Base-by-base conservation (phyloP, 2,113 vertebrate species). In the Protomyctophum bolini region DNA sequence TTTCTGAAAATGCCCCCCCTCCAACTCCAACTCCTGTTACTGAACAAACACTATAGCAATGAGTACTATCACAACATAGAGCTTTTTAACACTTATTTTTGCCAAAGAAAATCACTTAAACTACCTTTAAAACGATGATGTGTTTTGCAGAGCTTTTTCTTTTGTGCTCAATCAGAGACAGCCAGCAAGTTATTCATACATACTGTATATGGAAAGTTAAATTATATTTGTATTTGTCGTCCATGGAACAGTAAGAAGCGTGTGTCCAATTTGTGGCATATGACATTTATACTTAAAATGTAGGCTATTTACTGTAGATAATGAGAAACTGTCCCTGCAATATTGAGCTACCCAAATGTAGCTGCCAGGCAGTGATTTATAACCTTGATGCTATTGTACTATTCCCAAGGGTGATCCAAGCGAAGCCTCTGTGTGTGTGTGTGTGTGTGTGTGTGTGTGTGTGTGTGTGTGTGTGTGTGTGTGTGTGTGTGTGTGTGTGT, bases 331-430 rank as follows among this genome's bases (percentile, higher is more conserved):
- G 62, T 86, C 65, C 63, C 69, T 83, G 73, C 67, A 77, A 76
- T 63, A 87, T 74, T 82, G 72, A 7, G 52, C 45, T 61, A 58
- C 58, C 68, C 82, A 73, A 78, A 77, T 79, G 75, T 75, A 83
- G 73, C 78, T 76, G 80, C 8, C 33, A 74, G 83, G 75, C 72
- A 75, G 74, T 76, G 77, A 88, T 87, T 87, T 86, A 77, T 89
- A 83, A 83, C 76, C 78, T 84, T 85, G 82, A 83, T 68, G 41
- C 74, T 77, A 74, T 79, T 76, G 63, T 73, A 15, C 63, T 68
- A 80, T 81, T 79, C 81, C 84, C 77, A 77, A 63, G 21, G 21
- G 66, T 68, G 68, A 46, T 58, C 58, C 47, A 48, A 81, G 69
- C 72, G 4, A 63, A 4, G 58, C 29, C 12, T 59, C 9, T 33